Base-by-base conservation (phyloP, 2,888 invertebrate species). In the Phytoseiulus persimilis region DNA sequence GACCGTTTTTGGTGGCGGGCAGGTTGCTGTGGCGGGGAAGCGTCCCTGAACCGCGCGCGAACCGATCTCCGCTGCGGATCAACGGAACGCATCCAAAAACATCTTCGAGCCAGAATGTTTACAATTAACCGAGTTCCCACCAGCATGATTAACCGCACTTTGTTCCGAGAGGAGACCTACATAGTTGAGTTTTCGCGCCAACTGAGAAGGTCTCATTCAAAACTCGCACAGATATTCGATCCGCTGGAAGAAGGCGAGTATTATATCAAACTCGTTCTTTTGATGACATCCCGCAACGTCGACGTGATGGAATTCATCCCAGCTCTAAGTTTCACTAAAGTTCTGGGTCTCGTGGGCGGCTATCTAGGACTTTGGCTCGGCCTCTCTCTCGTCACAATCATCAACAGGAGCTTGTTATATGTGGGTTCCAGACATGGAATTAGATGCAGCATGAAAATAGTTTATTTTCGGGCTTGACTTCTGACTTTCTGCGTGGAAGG, bases 241-340 rank as follows among this genome's bases (percentile, higher is more conserved):
- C 87, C 32, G 0, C 32, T 28, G 18, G 87, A 87, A 45, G 87
- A 87, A 33, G 87, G 87, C 32, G 87, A 87, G 23, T 87, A 87
- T 23, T 87, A 87, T n/a, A 87, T 87, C 33, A 87, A 87, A n/a
- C 87, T 87, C 87, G 33, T 87, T 32, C 87, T 87, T 6, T 45
- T 87, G 11, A 87, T 87, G 87, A 87, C 87, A 11, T 87, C 87
- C 0, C 87, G 87, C 28, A 87, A 87, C 45, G 87, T 87, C 87
- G 87, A 87, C 87, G 87, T 87, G 32, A 87, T 87, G 87, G 39
- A 87, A 11, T 87, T 87, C 87, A 87, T 87, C 45, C 87, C 87
- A n/a, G 87, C 87, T 23, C 45, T 87, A 33, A 87, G 33, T 87
- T 31, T 87, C 87, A 87, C 87, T 5, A 32, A 87, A 33, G 87